phyloP scores from a whole-genome alignment of 2,113 vertebrate species.

The Nibea coibor region DNA sequence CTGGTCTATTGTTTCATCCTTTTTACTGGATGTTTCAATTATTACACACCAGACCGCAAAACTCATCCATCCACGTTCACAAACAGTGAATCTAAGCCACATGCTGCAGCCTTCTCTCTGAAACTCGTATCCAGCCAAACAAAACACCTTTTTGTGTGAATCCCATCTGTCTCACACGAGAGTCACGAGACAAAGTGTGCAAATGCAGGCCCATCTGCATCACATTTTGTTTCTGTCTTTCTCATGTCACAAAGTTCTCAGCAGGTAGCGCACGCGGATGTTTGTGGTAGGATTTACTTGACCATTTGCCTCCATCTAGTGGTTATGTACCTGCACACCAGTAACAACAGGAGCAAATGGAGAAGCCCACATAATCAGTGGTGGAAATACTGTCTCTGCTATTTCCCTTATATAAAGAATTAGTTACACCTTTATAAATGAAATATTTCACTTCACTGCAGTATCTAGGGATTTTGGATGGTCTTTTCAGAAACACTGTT shows the following conservation, averaged over 20 bases:
- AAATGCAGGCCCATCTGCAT: not conserved
- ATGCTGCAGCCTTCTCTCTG: not conserved
- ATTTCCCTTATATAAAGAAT: not conserved
- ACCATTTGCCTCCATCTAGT: constrained; percentile 64
- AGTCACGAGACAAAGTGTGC: not conserved
- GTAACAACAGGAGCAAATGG: too few relatives aligned
- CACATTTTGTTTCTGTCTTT: constrained; percentile 10
- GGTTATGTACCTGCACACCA: constrained; percentile 11
- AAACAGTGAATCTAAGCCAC: not conserved
- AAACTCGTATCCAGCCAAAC: not conserved
- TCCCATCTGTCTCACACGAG: not conserved
- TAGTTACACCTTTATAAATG: not conserved
- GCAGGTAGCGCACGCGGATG: not conserved
- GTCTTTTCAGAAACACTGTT: too few relatives aligned
- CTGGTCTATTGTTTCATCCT: not conserved
- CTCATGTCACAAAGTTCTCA: not conserved
- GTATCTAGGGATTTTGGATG: not conserved
- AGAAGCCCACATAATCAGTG: not conserved
- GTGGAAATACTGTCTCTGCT: not conserved
- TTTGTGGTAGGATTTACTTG: not conserved
- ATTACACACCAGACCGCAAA: not conserved
- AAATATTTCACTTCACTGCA: not conserved
- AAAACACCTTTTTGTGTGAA: not conserved
- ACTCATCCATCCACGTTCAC: not conserved
- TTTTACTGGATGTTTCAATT: not conserved